These are phyloP conservation scores for Leptura quadrifasciata DNA, from an alignment of 2,888 invertebrate species.

Conservation along the genomic window DNA sequence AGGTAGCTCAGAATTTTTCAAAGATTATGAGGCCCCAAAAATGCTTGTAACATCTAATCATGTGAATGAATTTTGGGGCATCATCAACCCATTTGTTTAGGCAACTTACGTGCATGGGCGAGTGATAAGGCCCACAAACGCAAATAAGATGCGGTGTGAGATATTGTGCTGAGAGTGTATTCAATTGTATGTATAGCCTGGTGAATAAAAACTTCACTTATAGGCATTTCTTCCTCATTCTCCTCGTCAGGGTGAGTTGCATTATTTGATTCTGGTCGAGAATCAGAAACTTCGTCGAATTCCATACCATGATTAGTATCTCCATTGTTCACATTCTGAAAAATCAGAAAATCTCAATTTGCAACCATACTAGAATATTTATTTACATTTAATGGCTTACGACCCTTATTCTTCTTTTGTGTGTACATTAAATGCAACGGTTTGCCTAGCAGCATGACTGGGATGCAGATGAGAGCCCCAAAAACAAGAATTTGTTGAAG, in stretches of 20 bases:
- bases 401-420: constrained; percentile 60
- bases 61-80: no score
- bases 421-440: constrained; percentile 79
- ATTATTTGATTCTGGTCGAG: constrained; percentile 46
- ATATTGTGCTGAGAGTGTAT: constrained; percentile 95
- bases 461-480: constrained; percentile 82
- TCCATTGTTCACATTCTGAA: constrained; percentile 74
- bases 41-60: no score
- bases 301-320: constrained; percentile 82
- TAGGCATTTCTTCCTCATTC: constrained; percentile 76
- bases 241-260: constrained; percentile 68
- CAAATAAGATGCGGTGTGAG: constrained; percentile 97
- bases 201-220: constrained; percentile 93
- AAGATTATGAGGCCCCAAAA: no score
- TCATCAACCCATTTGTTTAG: background rate
- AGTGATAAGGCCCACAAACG: constrained; percentile 97
- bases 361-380: background rate
- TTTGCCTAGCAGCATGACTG: constrained; percentile 86
- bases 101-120: constrained; percentile 92
- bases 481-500: constrained; percentile 81
- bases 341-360: background rate
- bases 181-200: constrained; percentile 98
- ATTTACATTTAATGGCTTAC: constrained; percentile 43
- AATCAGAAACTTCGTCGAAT: constrained; percentile 73
- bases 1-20: no score